Evolutionary conservation across 2,797 vertebrate genomes (phyloP).

Genomic region (Sebastes hubbsi): DNA sequence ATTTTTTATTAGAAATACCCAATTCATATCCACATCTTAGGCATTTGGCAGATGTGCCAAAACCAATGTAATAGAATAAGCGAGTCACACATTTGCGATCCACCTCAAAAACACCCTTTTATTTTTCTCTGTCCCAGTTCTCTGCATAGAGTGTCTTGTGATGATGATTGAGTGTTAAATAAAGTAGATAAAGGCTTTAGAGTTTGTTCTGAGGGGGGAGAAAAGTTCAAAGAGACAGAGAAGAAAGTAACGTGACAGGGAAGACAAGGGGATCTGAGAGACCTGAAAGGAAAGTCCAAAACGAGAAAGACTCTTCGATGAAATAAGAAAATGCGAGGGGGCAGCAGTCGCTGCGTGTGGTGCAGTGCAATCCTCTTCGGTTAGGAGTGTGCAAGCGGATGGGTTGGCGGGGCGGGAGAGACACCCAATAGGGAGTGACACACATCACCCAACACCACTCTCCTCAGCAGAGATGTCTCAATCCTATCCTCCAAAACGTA

Average conservation of each 20-base stretch:
- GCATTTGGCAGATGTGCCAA: neutral
- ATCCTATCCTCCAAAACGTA: neutral
- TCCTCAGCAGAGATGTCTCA: neutral
- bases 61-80: neutral
- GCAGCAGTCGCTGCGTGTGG: conserved; percentile 28
- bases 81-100: neutral
- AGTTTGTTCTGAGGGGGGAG: neutral
- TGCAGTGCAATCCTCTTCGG: conserved; percentile 23
- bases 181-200: conserved; percentile 9
- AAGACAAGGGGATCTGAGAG: conserved; percentile 15
- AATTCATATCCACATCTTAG: neutral
- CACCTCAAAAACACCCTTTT: neutral
- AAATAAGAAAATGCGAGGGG: conserved; percentile 26
- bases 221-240: neutral
- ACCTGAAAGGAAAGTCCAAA: conserved; percentile 19
- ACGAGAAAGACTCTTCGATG: neutral
- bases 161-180: neutral
- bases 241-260: conserved; percentile 15
- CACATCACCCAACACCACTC: conserved; percentile 18
- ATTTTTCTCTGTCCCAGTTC: neutral
- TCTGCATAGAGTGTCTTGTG: neutral
- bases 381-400: conserved; percentile 10
- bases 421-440: conserved; percentile 37
- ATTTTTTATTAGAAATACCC: neutral
- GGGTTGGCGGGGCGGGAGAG: neutral